Evolutionary conservation across 2,797 vertebrate species (phyloP).

Genomic region (Oreonectes daqikongensis): DNA sequence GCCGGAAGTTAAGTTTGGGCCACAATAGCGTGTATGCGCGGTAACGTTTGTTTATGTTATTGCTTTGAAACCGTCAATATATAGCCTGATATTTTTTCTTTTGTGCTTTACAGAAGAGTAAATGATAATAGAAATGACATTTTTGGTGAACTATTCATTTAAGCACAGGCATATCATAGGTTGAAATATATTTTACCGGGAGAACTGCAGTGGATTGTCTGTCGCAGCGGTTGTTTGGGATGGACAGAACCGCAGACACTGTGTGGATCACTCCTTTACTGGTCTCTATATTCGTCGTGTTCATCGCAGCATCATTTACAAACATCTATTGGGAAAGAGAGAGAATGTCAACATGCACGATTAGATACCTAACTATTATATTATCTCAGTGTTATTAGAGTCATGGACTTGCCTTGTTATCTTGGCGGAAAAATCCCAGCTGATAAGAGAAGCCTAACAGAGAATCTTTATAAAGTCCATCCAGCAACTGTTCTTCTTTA

Average conservation of each 20-base stretch:
- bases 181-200: not conserved
- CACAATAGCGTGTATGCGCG: too few relatives aligned
- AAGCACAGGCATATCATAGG: too few relatives aligned
- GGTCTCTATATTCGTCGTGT: constrained; percentile 79
- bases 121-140: too few relatives aligned
- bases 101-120: not conserved
- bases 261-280: constrained; percentile 89
- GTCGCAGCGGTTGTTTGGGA: constrained; percentile 90
- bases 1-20: too few relatives aligned
- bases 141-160: too few relatives aligned
- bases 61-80: too few relatives aligned
- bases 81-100: not conserved
- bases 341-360: not conserved
- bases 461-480: constrained; percentile 84
- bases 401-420: constrained; percentile 75
- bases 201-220: constrained; percentile 35
- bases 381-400: not conserved
- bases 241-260: constrained; percentile 81
- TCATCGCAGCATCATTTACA: constrained; percentile 84
- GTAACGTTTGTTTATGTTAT: too few relatives aligned
- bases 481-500: constrained; percentile 78
- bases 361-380: not conserved
- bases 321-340: constrained; percentile 74
- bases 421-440: constrained; percentile 79
- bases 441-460: constrained; percentile 87